Conservation (phyloP, 2,888 invertebrate species). For the Anthoptus insignis region DNA sequence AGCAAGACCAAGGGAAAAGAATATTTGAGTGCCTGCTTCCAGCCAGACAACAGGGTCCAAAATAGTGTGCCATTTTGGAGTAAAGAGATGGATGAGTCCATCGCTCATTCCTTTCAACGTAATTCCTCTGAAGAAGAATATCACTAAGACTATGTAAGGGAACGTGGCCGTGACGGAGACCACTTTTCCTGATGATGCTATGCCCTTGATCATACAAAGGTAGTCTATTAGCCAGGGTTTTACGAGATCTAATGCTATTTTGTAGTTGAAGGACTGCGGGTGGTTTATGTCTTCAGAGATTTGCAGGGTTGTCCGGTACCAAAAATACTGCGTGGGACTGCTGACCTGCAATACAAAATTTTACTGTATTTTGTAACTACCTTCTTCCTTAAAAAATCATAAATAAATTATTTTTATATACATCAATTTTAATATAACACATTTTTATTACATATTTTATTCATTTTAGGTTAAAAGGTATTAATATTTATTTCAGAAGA, state of each 20-base stretch:
- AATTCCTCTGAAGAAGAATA: constrained; percentile 98
- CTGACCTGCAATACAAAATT: constrained; percentile 88
- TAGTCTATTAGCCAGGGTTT: constrained; percentile 98
- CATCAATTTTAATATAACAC: no score
- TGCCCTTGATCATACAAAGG: constrained; percentile 99
- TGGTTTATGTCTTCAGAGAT: constrained; percentile 96
- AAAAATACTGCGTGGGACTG: constrained; percentile 97
- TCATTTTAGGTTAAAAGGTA: no score
- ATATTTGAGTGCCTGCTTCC: constrained; percentile 99
- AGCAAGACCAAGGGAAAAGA: constrained; percentile 98
- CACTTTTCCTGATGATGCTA: constrained; percentile 98
- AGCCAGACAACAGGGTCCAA: constrained; percentile 98
- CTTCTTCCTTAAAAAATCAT: no score
- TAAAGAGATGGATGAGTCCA: constrained; percentile 96
- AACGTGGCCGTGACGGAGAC: constrained; percentile 99
- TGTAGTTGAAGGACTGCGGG: constrained; percentile 96
- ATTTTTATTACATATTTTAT: no score
- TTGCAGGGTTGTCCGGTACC: constrained; percentile 97
- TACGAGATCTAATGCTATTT: constrained; percentile 94
- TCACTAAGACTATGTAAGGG: constrained; percentile 97
- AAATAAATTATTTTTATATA: no score
- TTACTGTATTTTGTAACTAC: no score
- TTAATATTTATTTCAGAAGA: no score
- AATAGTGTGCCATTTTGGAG: constrained; percentile 97
- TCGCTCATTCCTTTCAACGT: constrained; percentile 95